Percentiles rank a stretch among this genome's conserved stretches.
These are phyloP conservation scores for Nothocercus nigrocapillus DNA, from an alignment of 2,113 vertebrate species.

Conservation along the genomic window DNA sequence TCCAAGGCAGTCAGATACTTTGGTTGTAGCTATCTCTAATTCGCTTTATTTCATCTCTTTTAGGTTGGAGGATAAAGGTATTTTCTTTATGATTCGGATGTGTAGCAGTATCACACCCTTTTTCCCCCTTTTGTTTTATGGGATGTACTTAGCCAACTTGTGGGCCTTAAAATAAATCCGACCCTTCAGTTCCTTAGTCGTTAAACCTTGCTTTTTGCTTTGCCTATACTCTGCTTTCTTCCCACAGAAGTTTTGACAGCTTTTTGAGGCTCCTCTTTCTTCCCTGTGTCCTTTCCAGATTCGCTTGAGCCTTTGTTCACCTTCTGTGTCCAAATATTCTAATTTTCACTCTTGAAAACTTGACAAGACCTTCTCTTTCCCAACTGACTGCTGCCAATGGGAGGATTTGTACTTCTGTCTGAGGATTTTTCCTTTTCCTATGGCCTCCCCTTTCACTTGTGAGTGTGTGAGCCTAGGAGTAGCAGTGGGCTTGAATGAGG, in stretches of 20 bases:
- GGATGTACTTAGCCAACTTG: neutral
- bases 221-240: neutral
- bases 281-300: neutral
- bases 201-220: neutral
- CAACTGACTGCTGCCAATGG: neutral
- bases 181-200: neutral
- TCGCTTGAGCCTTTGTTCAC: neutral
- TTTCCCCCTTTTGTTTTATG: accelerated
- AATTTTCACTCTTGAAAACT: neutral
- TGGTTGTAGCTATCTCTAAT: neutral
- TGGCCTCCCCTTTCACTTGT: neutral
- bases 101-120: neutral
- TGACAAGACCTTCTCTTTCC: neutral
- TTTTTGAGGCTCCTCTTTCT: neutral
- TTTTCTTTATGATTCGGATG: neutral
- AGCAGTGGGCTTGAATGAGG: neutral
- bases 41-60: neutral
- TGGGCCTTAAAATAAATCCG: neutral
- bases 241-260: neutral
- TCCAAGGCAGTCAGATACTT: neutral
- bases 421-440: neutral
- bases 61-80: neutral
- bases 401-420: neutral
- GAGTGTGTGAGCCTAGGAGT: neutral
- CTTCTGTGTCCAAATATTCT: neutral